Base-by-base conservation (phyloP, 2,888 invertebrate species). In the Harpalus rubripes region DNA sequence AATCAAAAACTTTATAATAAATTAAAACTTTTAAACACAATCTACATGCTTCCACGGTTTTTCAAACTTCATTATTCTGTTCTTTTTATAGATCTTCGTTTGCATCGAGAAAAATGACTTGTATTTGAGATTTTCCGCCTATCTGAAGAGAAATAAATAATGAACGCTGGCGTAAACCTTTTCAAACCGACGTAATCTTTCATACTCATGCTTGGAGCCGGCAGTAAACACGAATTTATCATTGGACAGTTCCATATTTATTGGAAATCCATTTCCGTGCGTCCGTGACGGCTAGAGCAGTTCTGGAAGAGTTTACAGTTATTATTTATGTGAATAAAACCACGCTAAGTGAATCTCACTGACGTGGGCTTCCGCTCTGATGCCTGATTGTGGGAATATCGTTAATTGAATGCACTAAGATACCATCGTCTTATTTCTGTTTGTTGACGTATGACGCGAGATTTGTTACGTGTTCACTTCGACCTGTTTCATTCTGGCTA, bases 151-250 rank as follows among this genome's bases (percentile, higher is more conserved):
- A 39, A 39, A 68, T 32, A 26, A 68, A 68, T 68, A 32, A 68
- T 39, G 63, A 22, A 16, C 16, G 15, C 4, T 18, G 26, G 63
- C 26, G 63, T 26, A 63, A 63, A 63, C 63, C 63, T 18, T 26
- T 63, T 63, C 10, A 22, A 63, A 12, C 68, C 68, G 39, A 15
- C 68, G 15, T 39, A 68, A 68, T 74, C 72, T 44, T 74, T 74
- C 72, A 74, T 44, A 44, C 72, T 81, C 81, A 58, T 82, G 72
- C 81, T 68, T 65, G 65, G 52, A 65, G 63, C 44, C 81, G 63
- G 82, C 72, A 72, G 58, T 82, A 82, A 82, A 82, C 68, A 82
- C 68, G 72, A 82, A 83, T 83, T 76, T 83, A 83, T 83, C 83
- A 83, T 76, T 83, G 68, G 83, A 44, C 83, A 63, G 74, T 74